phyloP scores from a whole-genome alignment of 1,140 invertebrate genomes.

The Nasonia longicornis region DNA sequence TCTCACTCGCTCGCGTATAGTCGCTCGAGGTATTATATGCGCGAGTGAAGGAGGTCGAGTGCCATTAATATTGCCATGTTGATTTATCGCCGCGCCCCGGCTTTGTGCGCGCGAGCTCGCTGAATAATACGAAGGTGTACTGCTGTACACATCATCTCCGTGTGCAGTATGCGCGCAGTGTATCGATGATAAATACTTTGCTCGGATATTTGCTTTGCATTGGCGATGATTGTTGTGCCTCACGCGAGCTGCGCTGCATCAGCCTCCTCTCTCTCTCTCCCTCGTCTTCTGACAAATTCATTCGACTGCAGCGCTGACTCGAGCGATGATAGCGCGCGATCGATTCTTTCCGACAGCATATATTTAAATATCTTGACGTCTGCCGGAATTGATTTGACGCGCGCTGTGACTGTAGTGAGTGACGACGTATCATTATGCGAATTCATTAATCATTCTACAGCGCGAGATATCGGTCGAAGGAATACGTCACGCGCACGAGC shows the following conservation, averaged over 20 bases:
- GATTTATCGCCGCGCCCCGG: conserved; percentile 29
- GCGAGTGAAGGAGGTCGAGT: conserved; percentile 38
- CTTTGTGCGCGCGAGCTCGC: neutral
- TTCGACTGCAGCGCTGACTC: no score
- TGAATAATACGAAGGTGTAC: conserved; percentile 5
- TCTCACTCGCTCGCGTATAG: neutral
- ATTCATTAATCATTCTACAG: no score
- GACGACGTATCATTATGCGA: no score
- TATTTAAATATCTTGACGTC: no score
- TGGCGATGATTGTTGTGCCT: conserved; percentile 35
- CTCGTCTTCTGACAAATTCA: no score
- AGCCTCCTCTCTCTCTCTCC: neutral
- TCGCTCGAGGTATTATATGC: conserved; percentile 30
- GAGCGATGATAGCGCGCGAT: no score
- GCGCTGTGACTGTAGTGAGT: no score
- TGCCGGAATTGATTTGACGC: no score
- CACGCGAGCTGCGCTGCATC: neutral
- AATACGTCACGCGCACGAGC: no score
- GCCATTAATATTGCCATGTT: conserved; percentile 40
- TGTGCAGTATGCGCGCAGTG: neutral
- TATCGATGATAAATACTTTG: conserved; percentile 39
- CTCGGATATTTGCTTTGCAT: conserved; percentile 33
- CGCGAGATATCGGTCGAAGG: no score
- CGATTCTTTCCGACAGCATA: no score
- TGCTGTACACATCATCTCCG: neutral